Conservation (phyloP, 1,140 invertebrate genomes). For the Neodiprion fabricii region DNA sequence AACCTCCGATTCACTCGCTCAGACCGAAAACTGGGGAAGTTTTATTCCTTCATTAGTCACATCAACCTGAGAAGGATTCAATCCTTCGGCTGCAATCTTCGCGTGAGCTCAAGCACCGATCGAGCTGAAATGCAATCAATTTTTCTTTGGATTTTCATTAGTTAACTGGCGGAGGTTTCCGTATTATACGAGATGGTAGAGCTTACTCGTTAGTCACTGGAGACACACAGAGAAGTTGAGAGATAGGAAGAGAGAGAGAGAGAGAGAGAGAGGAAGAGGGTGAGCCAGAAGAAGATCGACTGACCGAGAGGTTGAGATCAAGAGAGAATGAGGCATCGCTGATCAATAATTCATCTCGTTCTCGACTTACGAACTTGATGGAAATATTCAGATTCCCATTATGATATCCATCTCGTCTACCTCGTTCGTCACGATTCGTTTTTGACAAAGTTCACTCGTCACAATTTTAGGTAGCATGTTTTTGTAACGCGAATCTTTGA, state of each 20-base stretch:
- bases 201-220: background rate
- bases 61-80: constrained; percentile 44
- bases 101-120: constrained; percentile 17
- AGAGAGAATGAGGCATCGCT: background rate
- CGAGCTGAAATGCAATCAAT: constrained; percentile 27
- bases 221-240: background rate
- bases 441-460: background rate
- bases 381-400: background rate
- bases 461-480: too few relatives aligned
- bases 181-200: background rate
- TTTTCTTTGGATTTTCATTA: constrained; percentile 27
- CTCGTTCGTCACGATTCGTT: background rate
- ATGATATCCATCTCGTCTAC: too few relatives aligned
- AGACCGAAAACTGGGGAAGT: constrained; percentile 23
- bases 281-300: background rate
- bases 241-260: too few relatives aligned
- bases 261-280: background rate
- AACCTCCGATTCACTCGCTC: background rate
- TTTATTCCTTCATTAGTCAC: constrained; percentile 56
- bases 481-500: too few relatives aligned
- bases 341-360: constrained; percentile 11
- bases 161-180: constrained; percentile 18
- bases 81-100: constrained; percentile 31
- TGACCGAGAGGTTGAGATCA: background rate
- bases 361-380: background rate